Evolutionary conservation across 2,888 invertebrate genomes (phyloP).

Genomic region (Apamea monoglypha): DNA sequence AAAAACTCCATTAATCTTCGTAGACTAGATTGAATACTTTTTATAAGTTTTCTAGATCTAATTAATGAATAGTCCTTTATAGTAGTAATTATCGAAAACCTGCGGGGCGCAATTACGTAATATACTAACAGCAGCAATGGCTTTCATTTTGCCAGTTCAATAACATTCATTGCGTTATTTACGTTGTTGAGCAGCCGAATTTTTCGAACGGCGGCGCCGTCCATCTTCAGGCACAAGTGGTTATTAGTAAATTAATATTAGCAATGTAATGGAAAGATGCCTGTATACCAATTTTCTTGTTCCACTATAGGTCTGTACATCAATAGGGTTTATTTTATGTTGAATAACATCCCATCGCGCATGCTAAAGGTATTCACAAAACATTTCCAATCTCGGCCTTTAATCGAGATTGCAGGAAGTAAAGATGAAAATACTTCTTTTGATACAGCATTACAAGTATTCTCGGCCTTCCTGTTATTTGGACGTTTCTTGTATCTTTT

Average conservation of each 20-base stretch:
- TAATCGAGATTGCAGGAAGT: conserved; percentile 28
- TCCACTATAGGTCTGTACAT: background rate
- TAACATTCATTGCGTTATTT: too few species aligned
- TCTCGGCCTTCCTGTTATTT: conserved; percentile 29
- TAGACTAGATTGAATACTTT: conserved; percentile 30
- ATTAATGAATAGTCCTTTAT: conserved; percentile 1
- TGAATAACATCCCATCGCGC: background rate
- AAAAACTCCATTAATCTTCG: conserved; percentile 47
- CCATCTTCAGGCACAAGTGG: background rate
- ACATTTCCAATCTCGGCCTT: conserved; percentile 28
- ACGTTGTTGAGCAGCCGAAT: too few species aligned
- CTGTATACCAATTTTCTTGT: background rate
- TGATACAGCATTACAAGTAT: conserved; percentile 43
- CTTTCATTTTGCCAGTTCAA: background rate
- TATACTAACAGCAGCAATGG: too few species aligned
- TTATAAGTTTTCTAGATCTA: conserved; percentile 1
- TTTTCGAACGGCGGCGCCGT: too few species aligned
- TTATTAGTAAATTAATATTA: background rate
- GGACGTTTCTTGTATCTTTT: conserved; percentile 33
- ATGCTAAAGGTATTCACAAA: conserved; percentile 17
- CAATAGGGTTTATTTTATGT: background rate
- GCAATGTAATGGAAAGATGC: background rate
- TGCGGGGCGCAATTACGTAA: background rate
- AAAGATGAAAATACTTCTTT: conserved; percentile 40
- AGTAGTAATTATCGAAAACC: background rate